These are phyloP conservation scores for Pedicia rivosa DNA, from an alignment of 2,888 invertebrate species.

Conservation along the genomic window DNA sequence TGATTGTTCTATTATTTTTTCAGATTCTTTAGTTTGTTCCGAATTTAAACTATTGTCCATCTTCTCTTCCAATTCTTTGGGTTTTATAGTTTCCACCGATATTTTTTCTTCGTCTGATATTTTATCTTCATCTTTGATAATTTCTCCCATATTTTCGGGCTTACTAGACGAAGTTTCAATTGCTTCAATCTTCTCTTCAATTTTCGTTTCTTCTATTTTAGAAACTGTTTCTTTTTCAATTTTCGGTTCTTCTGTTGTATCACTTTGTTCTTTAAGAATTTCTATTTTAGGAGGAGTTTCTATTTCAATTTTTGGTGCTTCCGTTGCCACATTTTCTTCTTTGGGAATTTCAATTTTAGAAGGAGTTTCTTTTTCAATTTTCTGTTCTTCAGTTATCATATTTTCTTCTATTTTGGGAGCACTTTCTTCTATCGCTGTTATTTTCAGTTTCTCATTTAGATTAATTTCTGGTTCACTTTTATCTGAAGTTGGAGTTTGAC, in stretches of 20 bases:
- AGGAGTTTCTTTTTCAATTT: not conserved
- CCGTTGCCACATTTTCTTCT: not conserved
- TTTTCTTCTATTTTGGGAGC: not conserved
- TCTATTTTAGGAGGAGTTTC: not conserved
- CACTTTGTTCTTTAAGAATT: too few species aligned
- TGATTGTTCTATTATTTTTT: not conserved
- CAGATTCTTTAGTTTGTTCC: not conserved
- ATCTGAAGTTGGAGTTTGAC: too few species aligned
- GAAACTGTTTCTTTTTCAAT: not conserved
- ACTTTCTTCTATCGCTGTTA: not conserved
- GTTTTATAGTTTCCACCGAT: not conserved
- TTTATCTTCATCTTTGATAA: not conserved
- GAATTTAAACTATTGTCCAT: not conserved
- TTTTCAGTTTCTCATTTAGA: not conserved
- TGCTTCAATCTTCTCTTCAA: not conserved
- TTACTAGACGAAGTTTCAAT: not conserved
- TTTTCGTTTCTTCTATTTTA: constrained; percentile 2
- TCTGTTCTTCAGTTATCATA: not conserved
- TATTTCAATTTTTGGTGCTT: not conserved
- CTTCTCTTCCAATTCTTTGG: not conserved
- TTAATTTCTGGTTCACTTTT: too few species aligned
- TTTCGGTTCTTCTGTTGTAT: not conserved
- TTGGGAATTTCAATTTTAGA: too few species aligned
- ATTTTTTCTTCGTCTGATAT: not conserved
- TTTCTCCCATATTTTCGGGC: not conserved